Evolutionary conservation across 92 coral and sea anemone genomes (phyloP).

Genomic region (Porites cylindrica): DNA sequence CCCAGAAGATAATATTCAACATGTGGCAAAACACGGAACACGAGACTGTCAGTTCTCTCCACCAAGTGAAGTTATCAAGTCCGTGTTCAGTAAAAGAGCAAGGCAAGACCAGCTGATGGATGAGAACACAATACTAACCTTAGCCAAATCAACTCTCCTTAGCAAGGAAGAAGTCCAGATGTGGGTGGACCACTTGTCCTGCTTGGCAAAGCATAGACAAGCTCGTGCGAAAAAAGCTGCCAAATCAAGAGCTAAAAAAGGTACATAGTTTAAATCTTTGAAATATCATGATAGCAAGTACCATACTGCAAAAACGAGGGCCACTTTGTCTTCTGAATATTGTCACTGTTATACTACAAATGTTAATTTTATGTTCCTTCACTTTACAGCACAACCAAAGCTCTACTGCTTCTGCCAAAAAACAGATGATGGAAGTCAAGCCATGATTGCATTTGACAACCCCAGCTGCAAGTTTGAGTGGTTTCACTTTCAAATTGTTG

Average conservation of each 20-base stretch:
- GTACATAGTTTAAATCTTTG: constrained; percentile 16
- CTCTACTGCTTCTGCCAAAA: constrained; percentile 21
- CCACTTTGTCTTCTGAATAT: neutral
- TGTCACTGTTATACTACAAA: constrained; percentile 16
- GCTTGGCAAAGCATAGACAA: constrained; percentile 20
- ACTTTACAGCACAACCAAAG: constrained; percentile 12
- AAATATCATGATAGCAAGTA: neutral
- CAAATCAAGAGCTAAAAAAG: constrained; percentile 22
- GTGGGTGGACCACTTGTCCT: constrained; percentile 18
- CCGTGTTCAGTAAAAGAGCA: constrained; percentile 9
- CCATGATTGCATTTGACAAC: constrained; percentile 8
- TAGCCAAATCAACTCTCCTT: constrained; percentile 16
- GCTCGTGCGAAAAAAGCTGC: constrained; percentile 19
- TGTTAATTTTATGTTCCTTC: constrained; percentile 13
- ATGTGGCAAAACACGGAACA: constrained; percentile 7
- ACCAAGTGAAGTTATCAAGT: constrained; percentile 21
- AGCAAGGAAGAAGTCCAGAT: constrained; percentile 18
- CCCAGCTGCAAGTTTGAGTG: constrained; percentile 28
- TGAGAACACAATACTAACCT: constrained; percentile 8
- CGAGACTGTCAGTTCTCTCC: constrained; percentile 3
- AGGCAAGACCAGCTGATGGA: constrained; percentile 27
- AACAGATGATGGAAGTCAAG: constrained; percentile 23
- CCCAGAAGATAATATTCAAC: neutral
- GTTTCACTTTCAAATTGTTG: constrained; percentile 10
- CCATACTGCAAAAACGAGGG: no score